Evolutionary conservation across 2,888 invertebrate species (phyloP), one percentile per base, ranked within the genome.

Genomic region (Tetramorium bicarinatum): DNA sequence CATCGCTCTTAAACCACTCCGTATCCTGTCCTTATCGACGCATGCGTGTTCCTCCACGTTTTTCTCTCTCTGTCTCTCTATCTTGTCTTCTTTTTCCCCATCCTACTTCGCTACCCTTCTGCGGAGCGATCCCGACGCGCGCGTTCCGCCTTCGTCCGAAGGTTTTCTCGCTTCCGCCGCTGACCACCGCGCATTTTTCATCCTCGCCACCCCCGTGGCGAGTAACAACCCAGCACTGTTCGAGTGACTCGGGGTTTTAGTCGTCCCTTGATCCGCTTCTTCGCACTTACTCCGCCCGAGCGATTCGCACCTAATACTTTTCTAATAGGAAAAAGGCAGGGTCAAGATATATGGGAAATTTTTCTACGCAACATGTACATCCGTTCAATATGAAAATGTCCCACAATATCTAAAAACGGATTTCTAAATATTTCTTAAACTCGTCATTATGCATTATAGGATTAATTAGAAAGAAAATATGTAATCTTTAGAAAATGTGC

Each of bases 1-100:
- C 86, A 88, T 88, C 90, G 86, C 87, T 82, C 88, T 89, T 90
- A 87, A 87, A 87, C 86, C 85, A 83, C 87, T 84, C 81, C 69
- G 85, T 87, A 85, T 89, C 88, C 87, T 86, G 87, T 86, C 82
- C 85, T 85, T 87, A 84, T 86, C 89, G 86, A 81, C 47, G 82
- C 87, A 84, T 83, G 80, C 79, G 84, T 75, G 18, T n/a, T 82
- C 38, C 47, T 11, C 49, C 41, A 18, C 64, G 49, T 71, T 34
- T 64, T 44, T 61, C 34, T 76, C 52, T 76, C 52, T 82, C 80
- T 54, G 21, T 66, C 34, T 62, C 34, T 64, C 25, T 59, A 38
- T 54, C 52, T 29, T n/a, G 18, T 49, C 56, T 59, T 77, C 54
- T 71, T 54, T 25, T 13, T n/a, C 25, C 67, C 67, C 21, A 71